Evolutionary conservation across 2,888 invertebrate genomes (phyloP), one percentile per base, ranked within the genome.

Genomic region (Lycia hirtaria): DNA sequence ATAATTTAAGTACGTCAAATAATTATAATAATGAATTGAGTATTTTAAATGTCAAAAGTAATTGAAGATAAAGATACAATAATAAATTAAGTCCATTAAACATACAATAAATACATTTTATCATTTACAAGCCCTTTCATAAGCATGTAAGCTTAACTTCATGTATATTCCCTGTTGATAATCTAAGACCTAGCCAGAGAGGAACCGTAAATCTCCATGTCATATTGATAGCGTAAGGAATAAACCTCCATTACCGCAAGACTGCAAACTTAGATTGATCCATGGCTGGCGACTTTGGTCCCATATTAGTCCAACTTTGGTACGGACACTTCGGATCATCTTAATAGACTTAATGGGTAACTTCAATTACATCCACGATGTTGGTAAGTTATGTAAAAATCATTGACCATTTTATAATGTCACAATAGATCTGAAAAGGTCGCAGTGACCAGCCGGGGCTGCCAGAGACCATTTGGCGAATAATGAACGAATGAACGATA

Each of bases 221-320:
- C 22, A 17, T 14, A 19, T 3, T 14, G 14, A n/a, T 10, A 5
- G 15, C 26, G 56, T 33, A 35, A 12, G 17, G 35, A 40, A 26
- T 22, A 37, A 51, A 41, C 61, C 19, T 49, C 30, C 9, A 38
- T 41, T 40, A 62, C 67, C 67, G 38, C 43, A 61, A 58, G 50
- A 54, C 12, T 26, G 14, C 44, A 20, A 60, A 56, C 49, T 60
- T 56, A 30, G 53, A 53, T 19, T 54, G 47, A 28, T 58, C 59
- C 56, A n/a, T n/a, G n/a, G 60, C 61, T 52, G 9, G 32, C 24
- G 12, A 57, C 41, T 52, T 57, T 41, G 51, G 47, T 40, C 47
- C 45, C 40, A 20, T 9, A 30, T 12, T 10, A n/a, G 9, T 26
- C 20, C 47, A 49, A 55, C 43, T 49, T 49, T n/a, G 6, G 6